Conservation (phyloP, 2,888 invertebrate species). For the Byasa hedistus region DNA sequence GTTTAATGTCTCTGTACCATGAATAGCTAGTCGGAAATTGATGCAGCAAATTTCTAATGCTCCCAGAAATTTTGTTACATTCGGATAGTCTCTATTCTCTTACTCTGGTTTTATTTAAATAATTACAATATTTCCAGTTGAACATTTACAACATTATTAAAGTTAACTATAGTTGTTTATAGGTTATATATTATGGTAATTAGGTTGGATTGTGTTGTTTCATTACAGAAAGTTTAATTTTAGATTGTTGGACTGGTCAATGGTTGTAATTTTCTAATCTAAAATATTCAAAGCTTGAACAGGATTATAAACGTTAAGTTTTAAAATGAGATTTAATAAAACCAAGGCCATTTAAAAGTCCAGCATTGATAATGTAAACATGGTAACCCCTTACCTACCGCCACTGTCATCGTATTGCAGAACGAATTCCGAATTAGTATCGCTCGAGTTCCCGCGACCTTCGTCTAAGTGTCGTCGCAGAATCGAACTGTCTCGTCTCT, state of each 20-base stretch:
- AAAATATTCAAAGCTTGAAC: no score
- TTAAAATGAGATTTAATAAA: background rate
- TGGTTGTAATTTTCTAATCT: no score
- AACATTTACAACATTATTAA: no score
- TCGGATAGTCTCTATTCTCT: background rate
- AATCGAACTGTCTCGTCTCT: conserved; percentile 57
- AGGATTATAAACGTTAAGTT: no score
- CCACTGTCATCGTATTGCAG: conserved; percentile 41
- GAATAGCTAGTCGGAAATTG: background rate
- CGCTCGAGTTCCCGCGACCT: conserved; percentile 68
- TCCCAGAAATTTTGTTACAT: background rate
- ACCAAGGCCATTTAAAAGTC: background rate
- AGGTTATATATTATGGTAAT: no score
- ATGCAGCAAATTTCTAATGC: background rate
- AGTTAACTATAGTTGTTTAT: no score
- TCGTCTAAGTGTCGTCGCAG: conserved; percentile 65
- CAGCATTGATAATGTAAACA: background rate
- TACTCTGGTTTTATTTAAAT: background rate
- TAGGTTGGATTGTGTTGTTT: no score
- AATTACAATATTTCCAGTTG: no score
- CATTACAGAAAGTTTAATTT: no score
- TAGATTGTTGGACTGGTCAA: no score
- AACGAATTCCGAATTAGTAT: conserved; percentile 62
- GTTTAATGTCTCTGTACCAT: background rate
- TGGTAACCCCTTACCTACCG: conserved; percentile 18